These are phyloP conservation scores for Popillia japonica DNA, from an alignment of 1,140 invertebrate genomes.

Conservation along the genomic window DNA sequence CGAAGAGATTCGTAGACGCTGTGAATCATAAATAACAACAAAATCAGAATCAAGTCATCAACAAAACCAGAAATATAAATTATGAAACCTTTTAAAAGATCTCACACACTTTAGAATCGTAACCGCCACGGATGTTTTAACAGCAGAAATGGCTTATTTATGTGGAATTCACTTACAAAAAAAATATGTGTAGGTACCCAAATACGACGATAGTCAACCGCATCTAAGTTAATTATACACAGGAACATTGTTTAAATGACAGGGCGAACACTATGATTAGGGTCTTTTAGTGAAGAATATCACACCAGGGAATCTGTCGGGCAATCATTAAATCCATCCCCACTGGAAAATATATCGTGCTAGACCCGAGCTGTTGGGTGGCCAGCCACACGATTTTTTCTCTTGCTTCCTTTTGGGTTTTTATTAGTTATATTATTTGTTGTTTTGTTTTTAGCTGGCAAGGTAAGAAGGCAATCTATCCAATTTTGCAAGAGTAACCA, in stretches of 20 bases:
- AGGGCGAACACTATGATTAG: conserved; percentile 41
- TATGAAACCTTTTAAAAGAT: conserved; percentile 3
- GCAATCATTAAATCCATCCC: conserved; percentile 40
- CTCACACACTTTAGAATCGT: background rate
- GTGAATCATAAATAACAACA: background rate
- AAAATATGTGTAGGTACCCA: background rate
- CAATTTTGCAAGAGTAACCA: too few relatives aligned
- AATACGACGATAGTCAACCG: conserved; percentile 27
- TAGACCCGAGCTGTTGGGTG: conserved; percentile 4
- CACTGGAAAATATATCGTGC: conserved; percentile 1
- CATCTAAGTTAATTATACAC: conserved; percentile 37
- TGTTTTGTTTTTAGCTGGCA: background rate
- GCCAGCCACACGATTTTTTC: conserved; percentile 11
- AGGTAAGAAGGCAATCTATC: background rate
- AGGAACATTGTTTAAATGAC: conserved; percentile 43
- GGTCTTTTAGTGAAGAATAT: conserved; percentile 43
- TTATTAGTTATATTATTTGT: background rate
- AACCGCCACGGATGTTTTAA: background rate
- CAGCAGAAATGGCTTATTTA: conserved; percentile 15
- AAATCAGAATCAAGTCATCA: background rate
- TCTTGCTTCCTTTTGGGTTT: background rate
- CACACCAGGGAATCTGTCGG: conserved; percentile 42
- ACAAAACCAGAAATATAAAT: background rate
- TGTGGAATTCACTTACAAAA: conserved; percentile 20
- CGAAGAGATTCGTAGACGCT: too few relatives aligned